Percentiles rank a stretch among this genome's conserved stretches.
Evolutionary conservation across 2,797 vertebrate genomes (phyloP).

Genomic region (Spinibarbus caldwelli): DNA sequence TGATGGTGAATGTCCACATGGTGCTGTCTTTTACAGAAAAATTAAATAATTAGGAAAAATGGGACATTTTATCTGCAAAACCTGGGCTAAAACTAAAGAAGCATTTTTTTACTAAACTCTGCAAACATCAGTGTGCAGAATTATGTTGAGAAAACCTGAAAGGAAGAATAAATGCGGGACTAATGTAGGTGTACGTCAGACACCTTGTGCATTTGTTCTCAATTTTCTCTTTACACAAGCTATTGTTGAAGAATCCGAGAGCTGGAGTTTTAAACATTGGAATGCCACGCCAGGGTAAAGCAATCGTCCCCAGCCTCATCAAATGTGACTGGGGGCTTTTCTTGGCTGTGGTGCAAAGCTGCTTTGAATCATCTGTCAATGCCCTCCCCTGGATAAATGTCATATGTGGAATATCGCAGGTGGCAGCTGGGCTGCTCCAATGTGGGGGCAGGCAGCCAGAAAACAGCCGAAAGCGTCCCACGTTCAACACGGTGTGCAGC

Average conservation of each 20-base stretch:
- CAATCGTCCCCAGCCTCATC: conserved; percentile 76
- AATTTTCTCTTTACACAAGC: conserved; percentile 20
- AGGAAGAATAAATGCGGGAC: neutral
- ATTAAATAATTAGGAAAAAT: neutral
- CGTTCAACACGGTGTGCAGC: conserved; percentile 34
- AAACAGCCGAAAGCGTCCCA: conserved; percentile 73
- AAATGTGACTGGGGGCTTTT: conserved; percentile 76
- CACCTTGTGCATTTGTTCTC: conserved; percentile 36
- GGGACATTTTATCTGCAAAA: neutral
- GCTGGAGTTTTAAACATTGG: conserved; percentile 65
- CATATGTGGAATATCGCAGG: conserved; percentile 81
- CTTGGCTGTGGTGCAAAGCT: conserved; percentile 77
- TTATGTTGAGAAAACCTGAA: conserved; percentile 2
- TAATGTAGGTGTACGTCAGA: conserved; percentile 19
- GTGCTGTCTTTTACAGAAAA: neutral
- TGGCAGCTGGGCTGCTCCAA: conserved; percentile 75
- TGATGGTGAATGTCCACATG: neutral
- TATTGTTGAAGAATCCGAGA: conserved; percentile 10
- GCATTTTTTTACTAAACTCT: neutral
- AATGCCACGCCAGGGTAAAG: conserved; percentile 69
- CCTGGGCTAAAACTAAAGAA: neutral
- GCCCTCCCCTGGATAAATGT: conserved; percentile 81
- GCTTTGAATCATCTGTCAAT: conserved; percentile 82
- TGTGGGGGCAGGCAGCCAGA: conserved; percentile 69
- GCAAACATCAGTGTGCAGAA: neutral